phyloP scores from a whole-genome alignment of 2,888 invertebrate species.

The Drosophila anceps region DNA sequence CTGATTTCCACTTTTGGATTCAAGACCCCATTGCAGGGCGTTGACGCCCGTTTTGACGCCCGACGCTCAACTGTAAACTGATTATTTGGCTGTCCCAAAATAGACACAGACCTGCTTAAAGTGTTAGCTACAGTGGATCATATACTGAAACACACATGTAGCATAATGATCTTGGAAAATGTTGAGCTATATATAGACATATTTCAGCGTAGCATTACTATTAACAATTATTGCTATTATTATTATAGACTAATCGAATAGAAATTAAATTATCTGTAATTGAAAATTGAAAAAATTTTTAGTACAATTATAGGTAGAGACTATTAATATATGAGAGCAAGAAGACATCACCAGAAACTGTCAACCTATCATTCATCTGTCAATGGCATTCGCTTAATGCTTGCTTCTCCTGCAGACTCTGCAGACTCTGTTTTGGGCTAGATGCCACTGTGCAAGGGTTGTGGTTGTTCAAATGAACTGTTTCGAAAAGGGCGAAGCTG shows the following conservation, averaged over 20 bases:
- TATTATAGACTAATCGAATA: no score
- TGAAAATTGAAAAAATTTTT: no score
- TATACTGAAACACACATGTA: background rate
- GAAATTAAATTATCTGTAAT: no score
- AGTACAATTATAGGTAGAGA: background rate
- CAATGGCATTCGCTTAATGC: background rate
- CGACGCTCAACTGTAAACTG: conserved; percentile 32
- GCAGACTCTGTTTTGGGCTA: background rate
- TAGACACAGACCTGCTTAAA: conserved; percentile 38
- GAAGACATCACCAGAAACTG: background rate
- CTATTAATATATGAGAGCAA: background rate
- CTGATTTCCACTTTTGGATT: conserved; percentile 38
- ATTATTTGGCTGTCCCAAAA: conserved; percentile 53
- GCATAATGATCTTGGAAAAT: background rate
- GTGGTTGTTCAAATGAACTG: conserved; percentile 1
- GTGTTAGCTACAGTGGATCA: conserved; percentile 3
- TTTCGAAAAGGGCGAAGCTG: conserved; percentile 17
- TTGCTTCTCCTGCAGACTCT: background rate
- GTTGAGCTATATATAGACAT: no score
- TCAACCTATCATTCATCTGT: conserved; percentile 6
- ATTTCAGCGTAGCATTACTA: no score
- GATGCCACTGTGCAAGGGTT: conserved; percentile 20
- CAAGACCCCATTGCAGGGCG: conserved; percentile 1
- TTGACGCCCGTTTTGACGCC: conserved; percentile 17
- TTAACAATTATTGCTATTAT: no score